phyloP scores from a whole-genome alignment of 2,797 vertebrate species.

The Sebastes variabilis region DNA sequence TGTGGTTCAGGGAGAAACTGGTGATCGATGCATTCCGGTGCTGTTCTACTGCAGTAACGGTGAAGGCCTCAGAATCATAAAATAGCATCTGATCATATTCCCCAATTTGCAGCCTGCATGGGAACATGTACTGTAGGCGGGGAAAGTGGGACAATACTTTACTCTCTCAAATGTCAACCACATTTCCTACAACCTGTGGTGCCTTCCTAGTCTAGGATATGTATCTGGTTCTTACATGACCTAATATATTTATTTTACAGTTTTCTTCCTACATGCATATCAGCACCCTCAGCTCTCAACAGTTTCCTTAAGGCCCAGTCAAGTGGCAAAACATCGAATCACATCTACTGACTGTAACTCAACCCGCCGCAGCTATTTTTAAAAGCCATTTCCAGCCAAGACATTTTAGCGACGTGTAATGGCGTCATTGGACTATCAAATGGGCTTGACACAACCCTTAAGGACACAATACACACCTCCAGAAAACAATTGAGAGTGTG shows the following conservation, averaged over 20 bases:
- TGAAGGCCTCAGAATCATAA: constrained; percentile 19
- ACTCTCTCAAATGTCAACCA: constrained; percentile 11
- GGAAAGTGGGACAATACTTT: not conserved
- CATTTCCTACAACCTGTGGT: not conserved
- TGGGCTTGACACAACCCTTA: constrained; percentile 39
- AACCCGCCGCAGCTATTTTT: constrained; percentile 85
- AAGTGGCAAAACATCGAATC: constrained; percentile 80
- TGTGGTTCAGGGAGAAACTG: not conserved
- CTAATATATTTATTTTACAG: not conserved
- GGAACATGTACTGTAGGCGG: not conserved
- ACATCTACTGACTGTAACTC: constrained; percentile 81
- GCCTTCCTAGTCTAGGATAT: not conserved
- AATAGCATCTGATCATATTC: constrained; percentile 39
- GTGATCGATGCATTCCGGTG: not conserved
- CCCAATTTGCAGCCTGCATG: constrained; percentile 18
- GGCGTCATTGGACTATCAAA: constrained; percentile 72
- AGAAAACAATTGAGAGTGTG: constrained; percentile 35
- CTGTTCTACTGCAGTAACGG: not conserved
- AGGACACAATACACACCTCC: constrained; percentile 44
- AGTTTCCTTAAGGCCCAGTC: constrained; percentile 67
- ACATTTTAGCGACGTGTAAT: constrained; percentile 88
- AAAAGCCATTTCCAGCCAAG: constrained; percentile 81
- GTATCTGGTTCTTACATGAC: not conserved
- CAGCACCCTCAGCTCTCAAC: constrained; percentile 13
- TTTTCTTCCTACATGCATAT: constrained; percentile 6